Evolutionary conservation across 2,888 invertebrate species (phyloP).

Genomic region (Ichneumoninae sp.): DNA sequence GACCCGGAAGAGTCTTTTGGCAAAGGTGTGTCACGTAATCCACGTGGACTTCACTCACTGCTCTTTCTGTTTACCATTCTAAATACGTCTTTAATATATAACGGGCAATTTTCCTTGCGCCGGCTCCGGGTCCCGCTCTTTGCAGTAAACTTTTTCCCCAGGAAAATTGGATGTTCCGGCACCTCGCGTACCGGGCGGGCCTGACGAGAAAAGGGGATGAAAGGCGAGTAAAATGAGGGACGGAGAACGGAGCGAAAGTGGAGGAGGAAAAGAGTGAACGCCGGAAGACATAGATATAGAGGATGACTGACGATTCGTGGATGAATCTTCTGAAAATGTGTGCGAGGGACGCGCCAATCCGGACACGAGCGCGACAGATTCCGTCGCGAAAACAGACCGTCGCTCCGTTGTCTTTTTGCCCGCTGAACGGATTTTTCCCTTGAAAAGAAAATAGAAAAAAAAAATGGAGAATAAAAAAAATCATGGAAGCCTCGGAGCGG

Average conservation of each 20-base stretch:
- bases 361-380: slow-evolving; percentile 30
- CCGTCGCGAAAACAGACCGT: slow-evolving; percentile 40
- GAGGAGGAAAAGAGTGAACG: slow-evolving; percentile 29
- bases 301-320: slow-evolving; percentile 32
- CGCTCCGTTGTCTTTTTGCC: slow-evolving; percentile 2
- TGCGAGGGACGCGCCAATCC: not conserved
- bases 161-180: slow-evolving; percentile 76
- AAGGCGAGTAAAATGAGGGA: slow-evolving; percentile 13
- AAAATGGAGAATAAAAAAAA: slow-evolving; percentile 24
- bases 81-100: slow-evolving; percentile 78
- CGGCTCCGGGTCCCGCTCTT: slow-evolving; percentile 58
- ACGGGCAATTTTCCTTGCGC: slow-evolving; percentile 75
- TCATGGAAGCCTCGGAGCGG: slow-evolving; percentile 24
- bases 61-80: slow-evolving; percentile 74
- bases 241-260: not conserved
- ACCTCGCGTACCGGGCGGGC: slow-evolving; percentile 22
- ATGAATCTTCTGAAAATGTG: slow-evolving; percentile 43
- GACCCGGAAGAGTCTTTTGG: slow-evolving; percentile 63
- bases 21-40: slow-evolving; percentile 70
- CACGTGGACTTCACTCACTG: slow-evolving; percentile 70
- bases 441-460: not conserved
- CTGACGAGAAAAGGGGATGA: slow-evolving; percentile 50
- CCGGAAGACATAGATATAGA: slow-evolving; percentile 40
- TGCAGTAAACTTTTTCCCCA: slow-evolving; percentile 74
- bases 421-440: slow-evolving; percentile 29